Conservation (phyloP, 2,888 invertebrate species). For the Melikaiella ostensackeni region DNA sequence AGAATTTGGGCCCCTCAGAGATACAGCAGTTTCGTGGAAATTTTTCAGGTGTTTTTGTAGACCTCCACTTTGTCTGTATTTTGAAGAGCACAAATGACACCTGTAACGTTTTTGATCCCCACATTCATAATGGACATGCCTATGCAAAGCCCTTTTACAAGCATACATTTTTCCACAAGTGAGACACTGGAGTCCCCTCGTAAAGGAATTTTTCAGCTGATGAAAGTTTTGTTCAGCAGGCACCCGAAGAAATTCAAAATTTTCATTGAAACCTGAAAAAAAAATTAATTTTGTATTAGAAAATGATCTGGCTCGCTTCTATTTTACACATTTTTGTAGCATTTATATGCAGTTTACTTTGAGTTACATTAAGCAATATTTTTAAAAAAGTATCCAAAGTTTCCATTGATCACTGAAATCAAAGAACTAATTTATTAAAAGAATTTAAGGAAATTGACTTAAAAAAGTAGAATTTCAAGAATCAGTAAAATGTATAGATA, state of each 20-base stretch:
- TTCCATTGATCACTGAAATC: no score
- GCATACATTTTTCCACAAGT: constrained; percentile 71
- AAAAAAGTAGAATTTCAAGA: no score
- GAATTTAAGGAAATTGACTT: not conserved
- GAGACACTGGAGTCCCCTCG: constrained; percentile 56
- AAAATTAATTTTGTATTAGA: not conserved
- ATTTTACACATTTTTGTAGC: not conserved
- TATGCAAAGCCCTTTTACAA: constrained; percentile 64
- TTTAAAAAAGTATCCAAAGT: no score
- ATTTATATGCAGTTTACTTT: no score
- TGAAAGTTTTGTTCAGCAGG: not conserved
- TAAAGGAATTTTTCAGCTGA: not conserved
- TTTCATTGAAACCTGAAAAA: not conserved
- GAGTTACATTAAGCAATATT: no score
- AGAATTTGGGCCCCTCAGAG: not conserved
- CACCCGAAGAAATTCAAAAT: not conserved
- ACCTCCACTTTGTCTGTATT: constrained; percentile 84
- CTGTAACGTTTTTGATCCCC: constrained; percentile 82
- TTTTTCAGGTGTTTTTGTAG: constrained; percentile 62
- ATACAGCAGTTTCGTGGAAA: constrained; percentile 60
- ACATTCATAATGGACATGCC: constrained; percentile 75
- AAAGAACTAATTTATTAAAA: no score
- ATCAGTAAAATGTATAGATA: no score
- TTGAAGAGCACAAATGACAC: constrained; percentile 82
- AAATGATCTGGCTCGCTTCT: not conserved